Conservation (phyloP, 2,797 vertebrate genomes). For the Typhlichthys subterraneus region DNA sequence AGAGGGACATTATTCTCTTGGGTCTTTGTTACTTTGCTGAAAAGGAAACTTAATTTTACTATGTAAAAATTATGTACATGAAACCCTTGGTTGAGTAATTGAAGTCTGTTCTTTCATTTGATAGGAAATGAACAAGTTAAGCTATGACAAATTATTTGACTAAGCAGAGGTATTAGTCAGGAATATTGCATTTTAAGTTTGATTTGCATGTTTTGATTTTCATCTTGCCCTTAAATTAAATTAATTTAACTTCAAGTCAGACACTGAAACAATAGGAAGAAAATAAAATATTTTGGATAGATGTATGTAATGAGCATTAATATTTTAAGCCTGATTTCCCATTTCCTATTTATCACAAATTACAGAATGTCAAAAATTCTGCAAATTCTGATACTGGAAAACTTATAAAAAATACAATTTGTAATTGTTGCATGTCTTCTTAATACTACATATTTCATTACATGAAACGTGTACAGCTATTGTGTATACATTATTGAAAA, state of each 20-base stretch:
- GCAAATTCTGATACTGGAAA: no score
- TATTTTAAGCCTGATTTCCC: constrained; percentile 11
- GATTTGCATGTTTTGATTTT: constrained; percentile 44
- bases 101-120: constrained; percentile 21
- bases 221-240: constrained; percentile 13
- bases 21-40: constrained; percentile 32
- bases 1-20: neutral
- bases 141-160: constrained; percentile 44
- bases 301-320: constrained; percentile 17
- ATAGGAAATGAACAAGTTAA: constrained; percentile 28
- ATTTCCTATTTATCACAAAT: no score
- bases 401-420: no score
- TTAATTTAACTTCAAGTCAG: constrained; percentile 4
- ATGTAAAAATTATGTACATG: constrained; percentile 50
- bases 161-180: constrained; percentile 48
- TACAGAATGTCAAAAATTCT: neutral
- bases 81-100: constrained; percentile 23
- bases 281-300: neutral
- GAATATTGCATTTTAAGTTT: constrained; percentile 47
- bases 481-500: neutral
- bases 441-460: neutral
- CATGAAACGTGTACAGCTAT: neutral
- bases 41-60: constrained; percentile 43
- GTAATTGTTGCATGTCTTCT: no score
- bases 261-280: constrained; percentile 39